Conservation (phyloP, 2,113 vertebrate genomes). For the Pantherophis guttatus region DNA sequence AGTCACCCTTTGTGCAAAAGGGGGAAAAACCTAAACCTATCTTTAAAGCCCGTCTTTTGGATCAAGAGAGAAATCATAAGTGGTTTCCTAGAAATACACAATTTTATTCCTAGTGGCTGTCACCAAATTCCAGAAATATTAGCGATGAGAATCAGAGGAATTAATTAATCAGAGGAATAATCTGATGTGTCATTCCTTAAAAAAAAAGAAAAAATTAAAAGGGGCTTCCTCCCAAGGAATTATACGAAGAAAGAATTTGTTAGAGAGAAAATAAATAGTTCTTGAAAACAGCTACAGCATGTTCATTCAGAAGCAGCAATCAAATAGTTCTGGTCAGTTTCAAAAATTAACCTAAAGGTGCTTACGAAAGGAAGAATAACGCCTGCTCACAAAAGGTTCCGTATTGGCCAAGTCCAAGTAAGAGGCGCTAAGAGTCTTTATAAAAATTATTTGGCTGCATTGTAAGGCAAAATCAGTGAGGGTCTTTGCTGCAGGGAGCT, state of each 20-base stretch:
- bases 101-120: constrained; percentile 19
- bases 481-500: constrained; percentile 46
- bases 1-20: neutral
- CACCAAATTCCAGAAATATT: neutral
- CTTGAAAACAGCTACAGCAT: neutral
- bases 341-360: constrained; percentile 57
- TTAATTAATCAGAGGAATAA: neutral
- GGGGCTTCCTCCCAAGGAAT: neutral
- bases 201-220: neutral
- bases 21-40: neutral
- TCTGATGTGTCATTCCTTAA: too few species aligned
- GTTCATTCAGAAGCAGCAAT: constrained; percentile 52
- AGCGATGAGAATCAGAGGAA: constrained; percentile 31
- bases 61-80: neutral
- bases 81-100: neutral
- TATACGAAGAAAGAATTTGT: neutral
- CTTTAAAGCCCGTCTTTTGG: constrained; percentile 23
- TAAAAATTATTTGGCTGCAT: constrained; percentile 72
- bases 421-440: constrained; percentile 50
- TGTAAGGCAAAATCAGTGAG: constrained; percentile 78
- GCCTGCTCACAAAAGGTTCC: constrained; percentile 61
- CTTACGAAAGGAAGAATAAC: constrained; percentile 49
- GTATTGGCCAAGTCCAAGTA: constrained; percentile 41
- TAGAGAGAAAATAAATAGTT: constrained; percentile 42
- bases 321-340: constrained; percentile 41